Evolutionary conservation across 1,140 invertebrate species (phyloP), one percentile per base, ranked within the genome.

Genomic region (Panonychus citri): DNA sequence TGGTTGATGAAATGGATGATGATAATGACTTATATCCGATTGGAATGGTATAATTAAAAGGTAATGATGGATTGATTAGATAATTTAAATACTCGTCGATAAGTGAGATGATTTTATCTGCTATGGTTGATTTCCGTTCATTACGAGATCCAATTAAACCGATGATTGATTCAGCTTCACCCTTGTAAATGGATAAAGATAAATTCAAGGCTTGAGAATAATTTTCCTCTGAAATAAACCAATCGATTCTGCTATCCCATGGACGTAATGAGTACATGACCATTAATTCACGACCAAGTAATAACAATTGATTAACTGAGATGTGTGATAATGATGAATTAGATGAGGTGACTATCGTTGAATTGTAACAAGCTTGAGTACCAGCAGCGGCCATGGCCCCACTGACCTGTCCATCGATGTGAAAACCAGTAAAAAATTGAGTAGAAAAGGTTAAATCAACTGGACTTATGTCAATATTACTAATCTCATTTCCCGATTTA

Each of bases 331-430:
- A 12, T 4, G 10, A 17, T 2, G 15, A 30, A 48, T 7, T 19
- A 28, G 50, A n/a, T 27, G n/a, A n/a, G n/a, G 80, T 82, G 40
- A 81, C 76, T 34, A 1, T 12, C 12, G 12, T 34, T 19, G 89
- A 89, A 62, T 91, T 89, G 63, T 89, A 90, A 65, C 85, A 90
- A 8, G 86, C 85, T 63, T 79, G 75, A 67, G 87, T 82, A 1
- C 85, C 86, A 43, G 81, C 81, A 56, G 77, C 68, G 1, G 85
- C 88, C 74, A 81, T 70, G n/a, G 79, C 79, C 65, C 75, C 73
- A 63, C 78, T 80, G 53, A 85, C 83, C 69, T 84, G 83, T 34
- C 82, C 65, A 34, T 81, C 81, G 13, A 80, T 83, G 3, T 78
- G 77, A 26, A 81, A 63, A 40, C 79, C 81, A 69, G 95, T 93